Conservation (phyloP, 2,888 invertebrate species). For the Rhingia rostrata region DNA sequence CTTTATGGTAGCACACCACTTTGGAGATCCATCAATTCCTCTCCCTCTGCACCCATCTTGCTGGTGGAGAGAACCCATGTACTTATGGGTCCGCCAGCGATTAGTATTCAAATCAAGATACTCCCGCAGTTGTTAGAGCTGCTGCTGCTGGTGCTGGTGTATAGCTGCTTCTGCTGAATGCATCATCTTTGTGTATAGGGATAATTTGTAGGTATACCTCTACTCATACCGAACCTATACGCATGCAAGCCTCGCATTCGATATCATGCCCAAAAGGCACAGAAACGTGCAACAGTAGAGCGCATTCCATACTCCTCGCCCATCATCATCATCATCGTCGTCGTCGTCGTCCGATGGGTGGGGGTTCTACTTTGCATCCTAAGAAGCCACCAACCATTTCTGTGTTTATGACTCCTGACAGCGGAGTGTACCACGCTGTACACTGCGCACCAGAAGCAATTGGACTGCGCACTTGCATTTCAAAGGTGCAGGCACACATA, state of each 20-base stretch:
- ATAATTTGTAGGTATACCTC: constrained; percentile 67
- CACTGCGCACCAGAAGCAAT: constrained; percentile 63
- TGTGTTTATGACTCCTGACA: constrained; percentile 67
- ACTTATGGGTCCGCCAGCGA: constrained; percentile 61
- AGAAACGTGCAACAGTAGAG: constrained; percentile 63
- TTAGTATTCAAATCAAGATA: constrained; percentile 75
- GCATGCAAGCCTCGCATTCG: constrained; percentile 48
- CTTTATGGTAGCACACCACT: constrained; percentile 72
- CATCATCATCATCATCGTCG: too few species aligned
- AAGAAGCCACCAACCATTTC: constrained; percentile 68
- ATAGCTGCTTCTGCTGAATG: constrained; percentile 35
- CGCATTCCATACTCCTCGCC: constrained; percentile 1
- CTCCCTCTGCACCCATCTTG: constrained; percentile 1
- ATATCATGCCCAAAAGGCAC: constrained; percentile 67
- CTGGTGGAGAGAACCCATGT: constrained; percentile 22
- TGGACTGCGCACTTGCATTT: constrained; percentile 72
- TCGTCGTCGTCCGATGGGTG: background rate
- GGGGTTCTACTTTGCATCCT: constrained; percentile 57
- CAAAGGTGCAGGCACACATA: constrained; percentile 58
- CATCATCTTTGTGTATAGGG: constrained; percentile 47
- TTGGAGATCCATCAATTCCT: constrained; percentile 56
- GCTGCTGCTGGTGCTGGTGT: constrained; percentile 27
- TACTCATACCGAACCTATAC: constrained; percentile 36
- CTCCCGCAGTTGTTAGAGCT: constrained; percentile 58
- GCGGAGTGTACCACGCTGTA: constrained; percentile 18